Percentiles rank a stretch among this genome's conserved stretches.
These are phyloP conservation scores for Notospermus geniculatus DNA, from an alignment of 1,140 invertebrate species.

Conservation along the genomic window DNA sequence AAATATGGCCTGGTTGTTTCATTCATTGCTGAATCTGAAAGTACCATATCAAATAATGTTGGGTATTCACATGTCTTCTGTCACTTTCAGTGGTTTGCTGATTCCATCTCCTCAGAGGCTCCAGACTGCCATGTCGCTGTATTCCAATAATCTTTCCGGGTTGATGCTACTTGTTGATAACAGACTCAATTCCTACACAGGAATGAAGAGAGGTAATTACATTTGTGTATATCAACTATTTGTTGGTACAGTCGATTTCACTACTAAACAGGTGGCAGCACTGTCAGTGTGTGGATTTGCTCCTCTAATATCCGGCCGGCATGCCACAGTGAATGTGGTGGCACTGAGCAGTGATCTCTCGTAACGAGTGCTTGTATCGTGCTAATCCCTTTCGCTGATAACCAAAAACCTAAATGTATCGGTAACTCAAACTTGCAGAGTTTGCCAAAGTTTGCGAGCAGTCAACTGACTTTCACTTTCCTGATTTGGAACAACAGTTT, in stretches of 20 bases:
- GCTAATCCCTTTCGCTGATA: no score
- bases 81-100: constrained; percentile 40
- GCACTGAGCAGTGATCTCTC: no score
- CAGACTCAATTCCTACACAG: constrained; percentile 71
- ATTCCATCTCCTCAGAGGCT: constrained; percentile 68
- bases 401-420: no score
- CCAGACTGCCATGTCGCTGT: constrained; percentile 89
- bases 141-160: constrained; percentile 86
- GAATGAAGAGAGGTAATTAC: constrained; percentile 70
- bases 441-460: constrained; percentile 60
- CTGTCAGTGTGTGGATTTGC: no score
- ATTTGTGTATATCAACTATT: background rate
- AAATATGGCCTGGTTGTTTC: no score
- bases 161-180: constrained; percentile 81
- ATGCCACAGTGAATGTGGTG: no score
- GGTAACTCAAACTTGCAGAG: no score
- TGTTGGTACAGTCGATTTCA: no score
- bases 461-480: constrained; percentile 84
- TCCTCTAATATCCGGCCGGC: no score
- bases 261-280: no score
- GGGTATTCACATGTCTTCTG: background rate
- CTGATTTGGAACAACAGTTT: constrained; percentile 80
- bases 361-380: no score
- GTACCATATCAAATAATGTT: background rate
- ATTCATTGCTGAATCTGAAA: no score